A percentile compares a stretch with the other conserved stretches of the same genome.
These are phyloP conservation scores for Pristis pectinata DNA, from an alignment of 2,797 vertebrate species.

Conservation along the genomic window DNA sequence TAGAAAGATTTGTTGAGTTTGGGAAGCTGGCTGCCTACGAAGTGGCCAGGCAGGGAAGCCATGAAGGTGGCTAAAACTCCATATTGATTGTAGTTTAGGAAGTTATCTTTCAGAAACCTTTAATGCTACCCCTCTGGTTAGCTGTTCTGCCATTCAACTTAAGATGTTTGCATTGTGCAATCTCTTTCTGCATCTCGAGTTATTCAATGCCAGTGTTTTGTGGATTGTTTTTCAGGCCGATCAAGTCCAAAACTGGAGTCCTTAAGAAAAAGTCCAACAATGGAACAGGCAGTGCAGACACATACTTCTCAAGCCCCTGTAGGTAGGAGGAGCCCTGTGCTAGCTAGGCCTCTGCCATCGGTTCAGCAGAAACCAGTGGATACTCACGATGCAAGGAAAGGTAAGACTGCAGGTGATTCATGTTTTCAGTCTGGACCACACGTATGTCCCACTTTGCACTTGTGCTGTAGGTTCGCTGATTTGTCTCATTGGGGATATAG, in stretches of 20 bases:
- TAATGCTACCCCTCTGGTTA: conserved; percentile 44
- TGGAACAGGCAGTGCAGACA: conserved; percentile 72
- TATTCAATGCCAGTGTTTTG: neutral
- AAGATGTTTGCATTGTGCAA: neutral
- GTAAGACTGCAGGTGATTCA: conserved; percentile 52
- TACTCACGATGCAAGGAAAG: conserved; percentile 77
- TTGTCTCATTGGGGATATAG: neutral
- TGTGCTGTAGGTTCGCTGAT: neutral
- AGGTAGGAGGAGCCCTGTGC: conserved; percentile 67
- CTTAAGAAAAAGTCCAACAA: conserved; percentile 67
- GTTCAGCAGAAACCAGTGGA: conserved; percentile 67
- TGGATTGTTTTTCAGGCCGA: conserved; percentile 59
- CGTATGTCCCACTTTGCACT: neutral
- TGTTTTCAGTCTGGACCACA: neutral
- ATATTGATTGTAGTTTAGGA: neutral
- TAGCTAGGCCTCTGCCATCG: conserved; percentile 60
- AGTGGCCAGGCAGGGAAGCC: neutral
- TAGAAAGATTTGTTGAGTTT: neutral
- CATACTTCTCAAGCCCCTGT: conserved; percentile 58
- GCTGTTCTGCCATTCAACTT: conserved; percentile 41
- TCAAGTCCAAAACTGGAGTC: conserved; percentile 72
- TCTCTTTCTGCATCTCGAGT: neutral
- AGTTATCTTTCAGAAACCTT: neutral
- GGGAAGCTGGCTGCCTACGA: neutral
- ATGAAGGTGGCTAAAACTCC: neutral